phyloP scores from a whole-genome alignment of 2,888 invertebrate genomes.

The Choreutis nemorana region DNA sequence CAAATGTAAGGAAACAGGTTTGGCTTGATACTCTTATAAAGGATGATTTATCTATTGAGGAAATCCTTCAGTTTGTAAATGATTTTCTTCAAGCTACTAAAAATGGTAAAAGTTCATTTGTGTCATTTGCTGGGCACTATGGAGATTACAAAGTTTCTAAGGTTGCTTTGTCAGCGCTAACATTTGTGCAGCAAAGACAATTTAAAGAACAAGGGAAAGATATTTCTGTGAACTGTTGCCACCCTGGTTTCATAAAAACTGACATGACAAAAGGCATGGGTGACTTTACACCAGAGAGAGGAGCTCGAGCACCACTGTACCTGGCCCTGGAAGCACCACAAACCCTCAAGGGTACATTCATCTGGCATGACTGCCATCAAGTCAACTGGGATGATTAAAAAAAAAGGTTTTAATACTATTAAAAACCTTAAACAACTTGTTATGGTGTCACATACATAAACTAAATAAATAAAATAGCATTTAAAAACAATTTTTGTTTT shows the following conservation, averaged over 20 bases:
- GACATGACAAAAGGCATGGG: slow-evolving; percentile 62
- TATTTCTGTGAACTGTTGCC: slow-evolving; percentile 56
- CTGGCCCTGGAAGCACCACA: slow-evolving; percentile 53
- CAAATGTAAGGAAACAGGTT: slow-evolving; percentile 49
- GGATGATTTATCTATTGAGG: slow-evolving; percentile 54
- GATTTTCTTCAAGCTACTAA: slow-evolving; percentile 65
- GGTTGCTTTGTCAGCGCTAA: slow-evolving; percentile 53
- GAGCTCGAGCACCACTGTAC: slow-evolving; percentile 48
- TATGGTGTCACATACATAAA: too few species aligned
- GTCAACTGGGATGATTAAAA: slow-evolving; percentile 60
- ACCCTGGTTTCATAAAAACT: slow-evolving; percentile 58
- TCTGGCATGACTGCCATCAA: slow-evolving; percentile 59
- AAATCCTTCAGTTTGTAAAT: slow-evolving; percentile 61
- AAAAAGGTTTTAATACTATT: too few species aligned
- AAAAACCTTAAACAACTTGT: too few species aligned
- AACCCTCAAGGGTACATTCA: slow-evolving; percentile 48
- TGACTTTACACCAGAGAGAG: slow-evolving; percentile 50
- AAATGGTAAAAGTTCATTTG: slow-evolving; percentile 45
- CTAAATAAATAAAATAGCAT: too few species aligned
- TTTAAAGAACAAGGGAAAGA: slow-evolving; percentile 56
- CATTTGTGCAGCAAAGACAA: slow-evolving; percentile 53
- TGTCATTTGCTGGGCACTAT: slow-evolving; percentile 50
- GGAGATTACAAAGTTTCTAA: slow-evolving; percentile 61
- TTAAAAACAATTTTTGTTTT: too few species aligned
- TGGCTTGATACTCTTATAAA: slow-evolving; percentile 51